Evolutionary conservation across 2,797 vertebrate genomes (phyloP).

Genomic region (Brotula barbata): DNA sequence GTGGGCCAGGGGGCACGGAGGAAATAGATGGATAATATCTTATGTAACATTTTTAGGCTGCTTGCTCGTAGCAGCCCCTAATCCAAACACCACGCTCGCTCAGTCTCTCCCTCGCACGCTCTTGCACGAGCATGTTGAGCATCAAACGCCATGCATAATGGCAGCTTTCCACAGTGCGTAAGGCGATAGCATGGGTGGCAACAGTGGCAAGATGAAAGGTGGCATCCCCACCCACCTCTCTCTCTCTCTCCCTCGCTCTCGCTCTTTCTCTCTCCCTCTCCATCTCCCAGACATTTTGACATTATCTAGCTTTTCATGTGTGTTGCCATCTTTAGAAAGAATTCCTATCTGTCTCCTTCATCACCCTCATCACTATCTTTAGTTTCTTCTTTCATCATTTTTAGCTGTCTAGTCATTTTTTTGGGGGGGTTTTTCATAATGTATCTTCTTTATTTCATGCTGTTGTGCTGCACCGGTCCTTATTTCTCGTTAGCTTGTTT

Average conservation of each 20-base stretch:
- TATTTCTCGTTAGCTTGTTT: conserved; percentile 35
- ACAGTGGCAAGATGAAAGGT: conserved; percentile 74
- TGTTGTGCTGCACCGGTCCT: conserved; percentile 43
- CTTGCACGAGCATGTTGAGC: conserved; percentile 34
- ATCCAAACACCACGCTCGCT: conserved; percentile 39
- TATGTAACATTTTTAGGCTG: conserved; percentile 60
- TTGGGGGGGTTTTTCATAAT: conserved; percentile 55
- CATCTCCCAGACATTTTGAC: conserved; percentile 48
- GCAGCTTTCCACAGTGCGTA: conserved; percentile 47
- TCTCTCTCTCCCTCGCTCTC: conserved; percentile 22
- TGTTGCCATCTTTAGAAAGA: conserved; percentile 50
- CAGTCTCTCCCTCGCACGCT: conserved; percentile 13
- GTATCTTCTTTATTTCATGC: conserved; percentile 39
- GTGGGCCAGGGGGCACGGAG: background rate
- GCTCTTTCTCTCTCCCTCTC: conserved; percentile 6
- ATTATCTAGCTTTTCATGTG: conserved; percentile 64
- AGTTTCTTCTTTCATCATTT: conserved; percentile 1
- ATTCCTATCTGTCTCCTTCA: conserved; percentile 35
- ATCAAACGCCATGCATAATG: conserved; percentile 69
- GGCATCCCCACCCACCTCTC: conserved; percentile 69
- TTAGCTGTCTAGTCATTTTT: conserved; percentile 28
- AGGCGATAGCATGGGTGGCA: conserved; percentile 47
- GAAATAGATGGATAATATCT: conserved; percentile 37
- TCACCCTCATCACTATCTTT: conserved; percentile 12
- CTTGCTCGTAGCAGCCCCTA: conserved; percentile 41